These are phyloP conservation scores for Mellivora capensis DNA, from an alignment of 2,113 vertebrate genomes.

Conservation along the genomic window DNA sequence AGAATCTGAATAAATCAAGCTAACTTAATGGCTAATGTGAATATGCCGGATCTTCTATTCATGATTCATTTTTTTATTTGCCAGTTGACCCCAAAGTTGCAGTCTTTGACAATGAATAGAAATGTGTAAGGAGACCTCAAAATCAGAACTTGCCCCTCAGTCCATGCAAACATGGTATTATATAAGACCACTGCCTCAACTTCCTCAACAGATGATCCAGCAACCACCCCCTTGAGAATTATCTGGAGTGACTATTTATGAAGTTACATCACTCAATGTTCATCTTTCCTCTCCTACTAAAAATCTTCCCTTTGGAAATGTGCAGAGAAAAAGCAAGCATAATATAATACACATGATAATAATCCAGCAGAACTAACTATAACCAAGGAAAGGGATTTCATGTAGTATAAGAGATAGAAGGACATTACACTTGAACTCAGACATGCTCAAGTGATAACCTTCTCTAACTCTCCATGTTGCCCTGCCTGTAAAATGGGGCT, in stretches of 20 bases:
- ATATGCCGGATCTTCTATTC: background rate
- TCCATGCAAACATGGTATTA: background rate
- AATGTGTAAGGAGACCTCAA: background rate
- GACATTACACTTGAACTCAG: background rate
- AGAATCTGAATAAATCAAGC: background rate
- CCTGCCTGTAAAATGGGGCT: constrained; percentile 23
- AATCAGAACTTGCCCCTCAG: background rate
- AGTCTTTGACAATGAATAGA: background rate
- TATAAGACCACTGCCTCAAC: background rate
- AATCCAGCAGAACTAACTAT: background rate
- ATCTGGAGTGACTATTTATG: background rate
- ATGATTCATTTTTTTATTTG: background rate
- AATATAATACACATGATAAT: background rate
- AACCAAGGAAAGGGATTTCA: background rate
- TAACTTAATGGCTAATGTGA: background rate
- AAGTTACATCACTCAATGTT: background rate
- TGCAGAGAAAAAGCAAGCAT: background rate
- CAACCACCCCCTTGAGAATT: background rate
- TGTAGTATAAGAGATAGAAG: background rate
- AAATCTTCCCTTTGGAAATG: background rate
- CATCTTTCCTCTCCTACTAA: background rate
- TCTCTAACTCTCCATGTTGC: background rate
- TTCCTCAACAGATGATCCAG: background rate
- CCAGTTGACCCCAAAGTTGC: background rate
- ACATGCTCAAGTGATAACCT: background rate